These are phyloP conservation scores for Trichogramma dendrolimi DNA, from an alignment of 2,888 invertebrate genomes.

Conservation along the genomic window DNA sequence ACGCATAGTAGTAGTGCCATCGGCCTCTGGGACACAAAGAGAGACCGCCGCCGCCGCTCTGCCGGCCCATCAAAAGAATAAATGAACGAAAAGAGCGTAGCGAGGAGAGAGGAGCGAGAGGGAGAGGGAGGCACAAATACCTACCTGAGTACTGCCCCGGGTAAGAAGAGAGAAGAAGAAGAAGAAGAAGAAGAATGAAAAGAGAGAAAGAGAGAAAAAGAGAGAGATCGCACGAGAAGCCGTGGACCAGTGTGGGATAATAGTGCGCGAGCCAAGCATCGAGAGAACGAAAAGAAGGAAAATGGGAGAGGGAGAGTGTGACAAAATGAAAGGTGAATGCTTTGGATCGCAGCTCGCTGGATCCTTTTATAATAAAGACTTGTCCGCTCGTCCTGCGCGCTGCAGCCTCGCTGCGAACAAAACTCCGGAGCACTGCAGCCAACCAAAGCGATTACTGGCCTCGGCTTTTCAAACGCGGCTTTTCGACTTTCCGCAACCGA, in stretches of 20 bases:
- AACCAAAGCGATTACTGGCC: too few species aligned
- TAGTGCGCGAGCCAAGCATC: too few species aligned
- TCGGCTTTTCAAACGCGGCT: too few species aligned
- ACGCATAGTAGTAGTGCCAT: conserved; percentile 12
- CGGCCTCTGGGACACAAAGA: conserved; percentile 34
- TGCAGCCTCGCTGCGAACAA: too few species aligned
- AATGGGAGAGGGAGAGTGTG: conserved; percentile 14
- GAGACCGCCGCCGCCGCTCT: conserved; percentile 21
- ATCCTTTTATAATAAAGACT: too few species aligned
- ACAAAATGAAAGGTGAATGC: conserved; percentile 17
- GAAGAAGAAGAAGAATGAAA: conserved; percentile 30
- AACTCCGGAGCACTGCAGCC: too few species aligned
- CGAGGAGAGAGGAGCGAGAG: conserved; percentile 5
- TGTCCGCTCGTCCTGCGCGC: too few species aligned
- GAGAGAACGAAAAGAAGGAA: conserved; percentile 19
- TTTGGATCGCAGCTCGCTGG: too few species aligned
- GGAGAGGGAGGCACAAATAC: conserved; percentile 8
- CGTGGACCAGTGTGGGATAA: background rate
- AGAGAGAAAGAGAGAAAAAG: conserved; percentile 18
- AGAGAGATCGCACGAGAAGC: conserved; percentile 9
- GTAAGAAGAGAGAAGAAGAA: conserved; percentile 20
- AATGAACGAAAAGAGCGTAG: conserved; percentile 27
- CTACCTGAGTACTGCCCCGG: conserved; percentile 15
- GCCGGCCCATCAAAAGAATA: conserved; percentile 32
- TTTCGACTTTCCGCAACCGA: too few species aligned